A percentile compares a stretch with the other conserved stretches of the same genome.
These are phyloP conservation scores for Nomia melanderi DNA, from an alignment of 1,140 invertebrate genomes.

Conservation along the genomic window DNA sequence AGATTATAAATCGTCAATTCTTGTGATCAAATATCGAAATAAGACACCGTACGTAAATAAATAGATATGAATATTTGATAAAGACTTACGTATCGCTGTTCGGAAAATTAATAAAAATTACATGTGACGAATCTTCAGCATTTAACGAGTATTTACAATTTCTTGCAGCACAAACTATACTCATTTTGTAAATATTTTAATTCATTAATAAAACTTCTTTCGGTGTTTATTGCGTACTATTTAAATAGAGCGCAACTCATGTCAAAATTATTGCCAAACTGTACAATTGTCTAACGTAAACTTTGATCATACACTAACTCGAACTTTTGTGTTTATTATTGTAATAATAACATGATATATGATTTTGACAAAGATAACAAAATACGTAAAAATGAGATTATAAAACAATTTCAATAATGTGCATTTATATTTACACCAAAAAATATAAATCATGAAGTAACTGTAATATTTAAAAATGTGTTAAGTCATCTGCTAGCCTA, in stretches of 20 bases:
- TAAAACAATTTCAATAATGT: too few relatives aligned
- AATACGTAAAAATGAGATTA: too few relatives aligned
- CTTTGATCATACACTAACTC: too few relatives aligned
- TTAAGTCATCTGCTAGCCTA: too few relatives aligned
- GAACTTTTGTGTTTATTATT: too few relatives aligned
- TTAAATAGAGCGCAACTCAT: background rate
- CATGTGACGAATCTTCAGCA: constrained; percentile 36
- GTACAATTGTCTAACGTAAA: background rate
- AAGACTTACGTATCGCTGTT: constrained; percentile 55
- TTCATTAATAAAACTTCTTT: background rate
- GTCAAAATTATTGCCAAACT: background rate
- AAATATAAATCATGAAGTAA: too few relatives aligned
- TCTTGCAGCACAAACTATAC: constrained; percentile 42
- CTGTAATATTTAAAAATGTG: too few relatives aligned
- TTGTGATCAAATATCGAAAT: background rate
- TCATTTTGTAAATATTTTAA: constrained; percentile 32
- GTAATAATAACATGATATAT: too few relatives aligned
- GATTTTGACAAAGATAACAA: too few relatives aligned
- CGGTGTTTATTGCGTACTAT: background rate
- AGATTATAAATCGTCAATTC: background rate
- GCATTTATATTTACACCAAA: too few relatives aligned
- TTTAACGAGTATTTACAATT: constrained; percentile 57
- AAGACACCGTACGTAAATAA: background rate
- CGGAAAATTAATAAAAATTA: constrained; percentile 58
- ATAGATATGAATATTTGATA: background rate